These are phyloP conservation scores for Thaleichthys pacificus DNA, from an alignment of 2,797 vertebrate genomes.

Conservation along the genomic window DNA sequence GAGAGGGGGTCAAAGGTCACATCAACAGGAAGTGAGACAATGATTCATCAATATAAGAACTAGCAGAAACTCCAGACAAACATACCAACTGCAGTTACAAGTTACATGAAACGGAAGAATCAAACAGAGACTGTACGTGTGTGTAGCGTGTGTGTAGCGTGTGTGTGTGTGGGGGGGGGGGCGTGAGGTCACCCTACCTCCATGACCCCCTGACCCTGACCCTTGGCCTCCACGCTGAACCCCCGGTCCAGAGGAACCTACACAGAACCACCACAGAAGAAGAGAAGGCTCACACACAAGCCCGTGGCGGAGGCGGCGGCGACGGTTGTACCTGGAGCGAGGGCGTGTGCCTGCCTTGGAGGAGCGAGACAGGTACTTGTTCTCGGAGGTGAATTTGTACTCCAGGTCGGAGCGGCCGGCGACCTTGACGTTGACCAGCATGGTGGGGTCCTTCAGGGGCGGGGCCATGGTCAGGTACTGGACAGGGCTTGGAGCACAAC, in stretches of 20 bases:
- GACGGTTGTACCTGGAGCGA: neutral
- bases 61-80: too few species aligned
- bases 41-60: too few species aligned
- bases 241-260: constrained; percentile 62
- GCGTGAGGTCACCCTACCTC: constrained; percentile 57
- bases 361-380: constrained; percentile 60
- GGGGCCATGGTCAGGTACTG: constrained; percentile 68
- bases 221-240: constrained; percentile 65
- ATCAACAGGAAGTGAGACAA: neutral
- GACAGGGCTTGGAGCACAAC: constrained; percentile 78
- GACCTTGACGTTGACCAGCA: constrained; percentile 69
- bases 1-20: neutral
- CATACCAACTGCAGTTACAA: too few species aligned
- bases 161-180: too few species aligned
- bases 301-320: too few species aligned
- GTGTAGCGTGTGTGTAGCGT: too few species aligned
- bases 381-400: constrained; percentile 60
- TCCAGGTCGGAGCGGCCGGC: constrained; percentile 59
- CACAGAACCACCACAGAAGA: constrained; percentile 16
- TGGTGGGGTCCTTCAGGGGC: constrained; percentile 24
- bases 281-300: neutral
- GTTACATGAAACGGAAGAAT: too few species aligned
- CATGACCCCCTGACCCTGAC: constrained; percentile 73
- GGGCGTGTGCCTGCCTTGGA: constrained; percentile 53
- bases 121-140: too few species aligned